phyloP scores from a whole-genome alignment of 2,113 vertebrate genomes.

The Tringa solitaria region DNA sequence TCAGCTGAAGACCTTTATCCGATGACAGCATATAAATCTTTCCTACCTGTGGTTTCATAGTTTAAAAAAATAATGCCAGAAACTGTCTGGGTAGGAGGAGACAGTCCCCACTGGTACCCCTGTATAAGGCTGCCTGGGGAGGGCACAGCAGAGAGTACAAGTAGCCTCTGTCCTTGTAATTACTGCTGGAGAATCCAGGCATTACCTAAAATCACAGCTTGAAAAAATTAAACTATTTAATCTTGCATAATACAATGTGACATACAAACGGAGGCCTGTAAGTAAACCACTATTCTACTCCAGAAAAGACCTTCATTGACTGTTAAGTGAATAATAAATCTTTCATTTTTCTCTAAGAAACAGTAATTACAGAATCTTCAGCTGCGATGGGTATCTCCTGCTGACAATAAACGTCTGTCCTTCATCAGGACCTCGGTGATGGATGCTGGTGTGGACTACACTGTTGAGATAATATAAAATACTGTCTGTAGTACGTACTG shows the following conservation, averaged over 20 bases:
- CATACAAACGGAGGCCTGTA: background rate
- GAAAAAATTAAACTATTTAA: background rate
- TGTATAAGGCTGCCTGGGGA: background rate
- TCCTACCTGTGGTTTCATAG: background rate
- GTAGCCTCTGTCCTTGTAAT: constrained; percentile 20
- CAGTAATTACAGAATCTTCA: constrained; percentile 37
- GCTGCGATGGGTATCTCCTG: constrained; percentile 18
- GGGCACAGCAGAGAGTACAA: background rate
- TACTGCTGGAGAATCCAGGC: background rate
- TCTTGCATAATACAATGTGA: background rate
- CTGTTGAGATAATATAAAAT: background rate
- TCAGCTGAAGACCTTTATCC: constrained; percentile 26
- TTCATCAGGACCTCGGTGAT: background rate
- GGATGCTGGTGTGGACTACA: background rate
- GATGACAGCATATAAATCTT: background rate
- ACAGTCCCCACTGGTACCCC: background rate
- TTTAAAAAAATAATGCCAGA: background rate
- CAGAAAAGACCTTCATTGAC: constrained; percentile 37
- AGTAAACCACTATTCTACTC: constrained; percentile 5
- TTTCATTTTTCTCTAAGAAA: constrained; percentile 54
- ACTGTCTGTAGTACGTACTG: background rate
- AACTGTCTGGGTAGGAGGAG: background rate
- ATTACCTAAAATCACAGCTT: constrained; percentile 3
- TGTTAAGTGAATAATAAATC: constrained; percentile 37
- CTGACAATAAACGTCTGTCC: constrained; percentile 44